A percentile compares a stretch with the other conserved stretches of the same genome.
These are phyloP conservation scores for Bursaphelenchus okinawaensis DNA, from an alignment of 2,888 invertebrate genomes.

Conservation along the genomic window DNA sequence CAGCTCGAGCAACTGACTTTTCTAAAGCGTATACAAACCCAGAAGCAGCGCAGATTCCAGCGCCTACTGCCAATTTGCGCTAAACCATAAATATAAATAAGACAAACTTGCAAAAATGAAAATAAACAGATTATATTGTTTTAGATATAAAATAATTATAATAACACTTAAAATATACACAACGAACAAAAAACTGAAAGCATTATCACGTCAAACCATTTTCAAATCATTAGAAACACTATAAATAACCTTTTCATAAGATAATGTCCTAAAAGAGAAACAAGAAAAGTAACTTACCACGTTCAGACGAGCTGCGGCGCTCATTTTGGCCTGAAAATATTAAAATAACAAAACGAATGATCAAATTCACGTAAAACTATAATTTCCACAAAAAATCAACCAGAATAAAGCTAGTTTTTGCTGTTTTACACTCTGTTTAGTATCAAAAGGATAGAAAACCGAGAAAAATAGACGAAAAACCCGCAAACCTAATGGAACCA, in stretches of 20 bases:
- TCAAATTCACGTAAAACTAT: too few species aligned
- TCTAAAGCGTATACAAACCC: conserved; percentile 49
- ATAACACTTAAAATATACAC: too few species aligned
- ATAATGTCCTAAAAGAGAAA: too few species aligned
- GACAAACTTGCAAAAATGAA: too few species aligned
- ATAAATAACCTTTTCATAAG: not conserved
- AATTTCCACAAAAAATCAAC: not conserved
- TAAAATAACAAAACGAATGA: too few species aligned
- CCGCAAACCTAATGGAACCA: not conserved
- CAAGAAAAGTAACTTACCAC: too few species aligned
- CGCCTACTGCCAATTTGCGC: not conserved
- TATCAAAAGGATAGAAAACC: not conserved
- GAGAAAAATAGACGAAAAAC: not conserved
- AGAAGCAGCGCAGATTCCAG: conserved; percentile 6
- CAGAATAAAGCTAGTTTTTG: not conserved
- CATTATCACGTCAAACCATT: too few species aligned
- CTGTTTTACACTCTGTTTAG: not conserved
- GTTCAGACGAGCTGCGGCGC: not conserved
- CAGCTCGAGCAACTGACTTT: conserved; percentile 50
- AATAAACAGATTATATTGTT: too few species aligned
- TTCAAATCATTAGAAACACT: not conserved
- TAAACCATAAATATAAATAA: conserved; percentile 10
- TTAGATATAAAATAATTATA: too few species aligned
- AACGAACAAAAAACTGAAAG: too few species aligned
- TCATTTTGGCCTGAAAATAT: not conserved